A percentile compares a stretch with the other conserved stretches of the same genome.
Conservation (phyloP, 2,797 vertebrate species). For the Bovichtus variegatus region DNA sequence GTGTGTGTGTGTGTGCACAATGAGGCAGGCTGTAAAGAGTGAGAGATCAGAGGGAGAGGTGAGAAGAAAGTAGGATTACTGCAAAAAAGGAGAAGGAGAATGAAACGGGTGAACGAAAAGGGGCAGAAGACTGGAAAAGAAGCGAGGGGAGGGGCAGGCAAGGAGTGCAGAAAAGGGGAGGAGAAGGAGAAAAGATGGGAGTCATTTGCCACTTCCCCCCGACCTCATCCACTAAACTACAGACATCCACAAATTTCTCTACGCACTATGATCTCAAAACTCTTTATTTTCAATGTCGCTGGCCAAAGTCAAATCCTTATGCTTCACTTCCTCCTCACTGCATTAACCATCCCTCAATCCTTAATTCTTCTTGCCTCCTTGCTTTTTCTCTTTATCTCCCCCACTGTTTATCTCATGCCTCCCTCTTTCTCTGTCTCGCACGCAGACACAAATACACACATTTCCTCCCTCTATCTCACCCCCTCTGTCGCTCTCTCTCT, state of each 20-base stretch:
- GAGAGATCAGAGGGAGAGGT: conserved; percentile 72
- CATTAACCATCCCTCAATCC: conserved; percentile 66
- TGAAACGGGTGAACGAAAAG: conserved; percentile 48
- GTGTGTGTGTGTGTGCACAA: conserved; percentile 9
- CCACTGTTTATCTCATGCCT: conserved; percentile 67
- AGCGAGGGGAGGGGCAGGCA: conserved; percentile 20
- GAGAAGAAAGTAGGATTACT: conserved; percentile 69
- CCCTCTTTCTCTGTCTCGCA: conserved; percentile 42
- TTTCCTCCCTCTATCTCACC: conserved; percentile 23
- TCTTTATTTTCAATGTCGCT: conserved; percentile 69
- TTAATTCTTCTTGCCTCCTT: conserved; percentile 69
- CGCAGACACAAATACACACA: conserved; percentile 48
- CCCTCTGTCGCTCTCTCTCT: conserved; percentile 12
- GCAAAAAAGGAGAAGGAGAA: conserved; percentile 55
- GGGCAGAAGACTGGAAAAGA: conserved; percentile 25
- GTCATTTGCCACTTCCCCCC: conserved; percentile 45
- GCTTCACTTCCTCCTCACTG: conserved; percentile 56
- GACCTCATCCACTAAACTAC: conserved; percentile 4
- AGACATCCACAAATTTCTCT: conserved; percentile 49
- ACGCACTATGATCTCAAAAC: conserved; percentile 51
- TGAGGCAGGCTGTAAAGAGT: conserved; percentile 58
- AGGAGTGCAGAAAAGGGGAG: conserved; percentile 23
- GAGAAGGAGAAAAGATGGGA: conserved; percentile 43
- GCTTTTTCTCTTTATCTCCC: conserved; percentile 59
- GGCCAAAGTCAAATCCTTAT: conserved; percentile 74